Evolutionary conservation across 2,888 invertebrate species (phyloP), one percentile per base, ranked within the genome.

Genomic region (Diogma glabrata): DNA sequence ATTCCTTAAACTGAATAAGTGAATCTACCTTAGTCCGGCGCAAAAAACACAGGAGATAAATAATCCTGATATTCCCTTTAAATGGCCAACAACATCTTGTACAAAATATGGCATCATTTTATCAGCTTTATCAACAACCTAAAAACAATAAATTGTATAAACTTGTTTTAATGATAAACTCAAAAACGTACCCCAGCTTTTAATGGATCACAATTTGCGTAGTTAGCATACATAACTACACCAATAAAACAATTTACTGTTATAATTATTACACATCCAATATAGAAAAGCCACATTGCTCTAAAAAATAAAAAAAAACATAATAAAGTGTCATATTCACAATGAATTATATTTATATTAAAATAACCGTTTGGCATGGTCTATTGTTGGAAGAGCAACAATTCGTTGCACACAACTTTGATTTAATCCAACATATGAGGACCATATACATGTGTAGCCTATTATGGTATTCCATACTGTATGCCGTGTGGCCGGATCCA

Each of bases 41-140:
- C 78, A 76, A 56, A 79, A 79, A 2, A 80, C 70, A 36, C 77
- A 76, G 3, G 79, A 76, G 1, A 78, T 74, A 57, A 80, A 78
- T n/a, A 81, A 58, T 0, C 80, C 80, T 0, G 78, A 74, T 57
- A 80, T 64, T 5, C 78, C 78, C 3, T 68, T 72, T 8, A 72
- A 58, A 53, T 71, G 60, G 0, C 72, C 71, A 23, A 76, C 63
- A 9, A 70, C 65, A 53, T 79, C 75, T 69, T 77, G 73, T 4
- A 78, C 76, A 57, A 75, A 77, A 50, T 72, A 68, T 0, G 78
- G 77, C 56, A 78, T 65, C 55, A 79, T 60, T 71, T 79, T 72
- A 53, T 72, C 72, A 17, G 61, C 51, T 52, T 66, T 67, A 17
- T 59, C 57, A 3, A 70, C 69, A 16, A n/a, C n/a, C n/a, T n/a